Percentiles rank a stretch among this genome's conserved stretches.
Evolutionary conservation across 2,113 vertebrate genomes (phyloP).

Genomic region (Eulacestoma nigropectus): DNA sequence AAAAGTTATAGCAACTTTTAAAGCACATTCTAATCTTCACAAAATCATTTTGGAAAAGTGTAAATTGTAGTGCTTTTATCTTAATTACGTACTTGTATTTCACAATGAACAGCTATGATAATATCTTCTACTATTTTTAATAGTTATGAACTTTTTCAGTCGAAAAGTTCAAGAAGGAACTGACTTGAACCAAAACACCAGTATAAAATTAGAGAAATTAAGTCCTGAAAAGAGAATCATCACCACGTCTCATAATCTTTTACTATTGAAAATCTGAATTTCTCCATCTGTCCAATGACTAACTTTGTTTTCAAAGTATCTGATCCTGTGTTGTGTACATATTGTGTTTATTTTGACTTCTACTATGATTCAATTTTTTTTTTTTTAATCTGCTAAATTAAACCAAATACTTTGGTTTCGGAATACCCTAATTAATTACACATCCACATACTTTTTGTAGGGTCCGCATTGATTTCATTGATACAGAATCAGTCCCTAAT

Average conservation of each 20-base stretch:
- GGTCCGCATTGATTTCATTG: background rate
- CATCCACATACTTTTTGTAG: background rate
- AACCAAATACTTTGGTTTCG: background rate
- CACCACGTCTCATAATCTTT: background rate
- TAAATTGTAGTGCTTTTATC: background rate
- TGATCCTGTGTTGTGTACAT: background rate
- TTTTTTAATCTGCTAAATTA: background rate
- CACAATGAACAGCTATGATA: background rate
- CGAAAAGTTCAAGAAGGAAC: background rate
- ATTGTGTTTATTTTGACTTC: constrained; percentile 14
- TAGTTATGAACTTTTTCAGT: background rate
- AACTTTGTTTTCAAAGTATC: background rate
- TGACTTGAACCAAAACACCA: background rate
- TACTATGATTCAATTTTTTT: background rate
- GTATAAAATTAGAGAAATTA: background rate
- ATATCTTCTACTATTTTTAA: background rate
- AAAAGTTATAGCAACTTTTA: background rate
- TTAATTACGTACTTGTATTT: background rate
- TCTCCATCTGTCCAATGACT: background rate
- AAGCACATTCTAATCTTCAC: background rate
- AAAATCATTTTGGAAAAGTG: background rate
- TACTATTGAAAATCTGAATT: background rate
- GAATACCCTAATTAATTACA: background rate
- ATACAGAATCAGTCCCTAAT: background rate
- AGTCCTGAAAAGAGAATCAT: background rate